Base-by-base conservation (phyloP, 2,888 invertebrate species). In the Synergus itoensis region DNA sequence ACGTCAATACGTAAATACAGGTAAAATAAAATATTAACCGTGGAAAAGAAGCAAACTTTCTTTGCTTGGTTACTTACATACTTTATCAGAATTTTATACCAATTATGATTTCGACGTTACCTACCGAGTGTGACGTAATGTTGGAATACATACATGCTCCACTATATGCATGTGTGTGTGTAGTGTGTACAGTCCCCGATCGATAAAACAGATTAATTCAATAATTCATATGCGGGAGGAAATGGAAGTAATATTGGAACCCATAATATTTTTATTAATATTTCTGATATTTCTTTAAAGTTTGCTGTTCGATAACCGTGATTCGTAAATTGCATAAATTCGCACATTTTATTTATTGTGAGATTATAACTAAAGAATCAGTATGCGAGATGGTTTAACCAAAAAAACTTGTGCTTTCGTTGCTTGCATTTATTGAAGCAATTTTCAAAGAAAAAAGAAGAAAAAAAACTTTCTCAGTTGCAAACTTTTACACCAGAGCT, bases 341-440 rank as follows among this genome's bases (percentile, higher is more conserved):
- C 0, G 14, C 7, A 28, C 11, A 28, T 62, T 28, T 62, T 62
- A 12, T 62, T 14, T 12, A 14, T 28, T 28, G 28, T 62, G 21
- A 62, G 28, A 28, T 28, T 21, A 14, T 28, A 12, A 3, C 1
- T 28, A 53, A 62, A n/a, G 1, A 12, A 28, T 12, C 11, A 21
- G 5, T 21, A 62, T 28, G 21, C 21, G 21, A 62, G 11, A 21
- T 62, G 18, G 60, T 62, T 62, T 67, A 53, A 53, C 53, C 53
- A 53, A 53, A 36, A 53, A 36, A 53, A 73, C 73, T 73, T 73
- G 73, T 53, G 73, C 73, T 65, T 41, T 65, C 11, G 41, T 36
- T 36, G 65, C 65, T 65, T 65, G 41, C 36, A n/a, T 73, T 73
- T 73, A 73, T 73, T 73, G 73, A 73, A 53, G 73, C 53, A 73